Evolutionary conservation across 2,888 invertebrate species (phyloP), one percentile per base, ranked within the genome.

Genomic region (Osmoderma eremita): DNA sequence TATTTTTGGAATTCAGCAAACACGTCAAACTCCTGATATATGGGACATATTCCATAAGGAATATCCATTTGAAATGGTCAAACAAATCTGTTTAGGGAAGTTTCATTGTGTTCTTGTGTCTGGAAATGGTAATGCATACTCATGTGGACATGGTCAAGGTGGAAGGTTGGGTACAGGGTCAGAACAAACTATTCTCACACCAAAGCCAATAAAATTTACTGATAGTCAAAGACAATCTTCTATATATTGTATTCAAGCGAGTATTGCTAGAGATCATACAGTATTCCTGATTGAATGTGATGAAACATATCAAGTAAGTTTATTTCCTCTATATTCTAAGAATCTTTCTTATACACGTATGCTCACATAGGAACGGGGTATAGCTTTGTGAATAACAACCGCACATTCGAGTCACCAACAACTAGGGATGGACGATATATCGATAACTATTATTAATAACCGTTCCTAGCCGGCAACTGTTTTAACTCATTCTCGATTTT

Each of bases 61-160:
- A 50, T 74, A 78, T 73, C 75, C 78, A 3, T 71, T 75, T 38
- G 76, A 77, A 51, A 63, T 67, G 63, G 76, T 80, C 3, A 86
- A 86, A 77, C 86, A 90, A 82, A 87, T 91, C n/a, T 87, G 86
- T 70, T 85, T 93, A 71, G 88, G 88, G 74, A 91, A 91, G 80
- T 93, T 91, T 82, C 94, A 94, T 82, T 88, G 90, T 71, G 83
- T 91, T 12, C 91, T 92, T 83, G 77, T 92, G 24, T 82, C 85
- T 0, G 79, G 78, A 1, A 83, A 83, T 64, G 87, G 87, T 0
- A 82, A 83, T 58, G 89, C 90, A 1, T 94, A 88, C 84, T 87
- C 90, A 17, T 92, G 93, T 78, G 96, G 95, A 0, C 92, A 93
- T 82, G 91, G 93, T 10, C 90, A 89, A 70, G 91, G 91, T 12